Base-by-base conservation (phyloP, 2,113 vertebrate species). In the Plecotus auritus region DNA sequence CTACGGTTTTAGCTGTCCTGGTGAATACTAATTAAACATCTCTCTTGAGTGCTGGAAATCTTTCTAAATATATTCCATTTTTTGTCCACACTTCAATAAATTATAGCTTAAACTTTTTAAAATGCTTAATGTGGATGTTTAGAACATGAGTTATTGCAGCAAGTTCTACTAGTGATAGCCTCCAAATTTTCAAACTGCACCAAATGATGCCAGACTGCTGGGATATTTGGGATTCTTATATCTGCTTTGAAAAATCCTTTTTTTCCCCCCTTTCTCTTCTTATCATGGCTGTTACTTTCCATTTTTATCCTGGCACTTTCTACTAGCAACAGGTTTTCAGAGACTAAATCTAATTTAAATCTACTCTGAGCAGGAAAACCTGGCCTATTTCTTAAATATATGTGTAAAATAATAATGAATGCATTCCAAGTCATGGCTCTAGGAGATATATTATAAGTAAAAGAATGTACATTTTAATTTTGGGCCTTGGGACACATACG, bases 331-430 rank as follows among this genome's bases (percentile, higher is more conserved):
- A 37, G 11, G 67, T 91, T 95, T 96, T 95, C 90, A 96, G 66
- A 91, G 70, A 77, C 37, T 80, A 69, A 92, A 88, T 70, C 85
- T 84, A 91, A 96, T 95, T 93, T 96, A 87, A 97, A 72, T 92
- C 49, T 92, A 95, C 67, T 66, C 37, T 81, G 30, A 94, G 32
- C 42, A 77, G 47, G 26, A 81, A 95, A 95, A 82, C 9, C 9
- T 88, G 32, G 26, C 37, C 77, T 90, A 85, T 90, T 93, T 96
- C 51, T 72, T 42, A 91, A n/a, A 80, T 59, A 35, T 67, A 49
- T 66, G 28, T 92, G 56, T 70, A 88, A 93, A 89, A 67, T 88
- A 66, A 95, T 85, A 47, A 77, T 54, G 37, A 85, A 70, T 81
- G 85, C 80, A 72, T 88, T 91, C 40, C 20, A 85, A 90, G 12